Evolutionary conservation across 2,113 vertebrate species (phyloP).

Genomic region (Spea bombifrons): DNA sequence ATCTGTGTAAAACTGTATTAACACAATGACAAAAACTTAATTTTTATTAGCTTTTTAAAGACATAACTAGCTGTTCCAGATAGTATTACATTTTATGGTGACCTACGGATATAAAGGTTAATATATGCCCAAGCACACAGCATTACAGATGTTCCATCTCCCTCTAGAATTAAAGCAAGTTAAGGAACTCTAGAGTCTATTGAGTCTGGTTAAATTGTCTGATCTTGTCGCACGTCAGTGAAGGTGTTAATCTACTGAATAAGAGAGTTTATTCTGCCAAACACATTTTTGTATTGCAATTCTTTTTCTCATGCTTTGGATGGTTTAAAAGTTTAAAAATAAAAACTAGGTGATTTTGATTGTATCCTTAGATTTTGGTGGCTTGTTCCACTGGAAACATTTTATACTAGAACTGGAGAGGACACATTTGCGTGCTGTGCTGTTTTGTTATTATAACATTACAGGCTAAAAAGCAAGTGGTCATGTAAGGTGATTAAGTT

Average conservation of each 20-base stretch:
- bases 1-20: neutral
- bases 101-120: no score
- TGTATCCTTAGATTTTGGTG: conserved; percentile 22
- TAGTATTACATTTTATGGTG: neutral
- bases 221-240: no score
- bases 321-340: neutral
- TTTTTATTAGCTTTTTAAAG: neutral
- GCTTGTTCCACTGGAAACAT: conserved; percentile 16
- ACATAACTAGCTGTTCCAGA: neutral
- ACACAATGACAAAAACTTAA: neutral
- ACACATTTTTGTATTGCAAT: no score
- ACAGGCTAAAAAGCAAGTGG: neutral
- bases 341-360: neutral
- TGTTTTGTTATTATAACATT: conserved; percentile 7
- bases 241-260: no score
- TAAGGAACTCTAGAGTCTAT: no score
- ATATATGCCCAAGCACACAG: no score
- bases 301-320: neutral
- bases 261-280: no score
- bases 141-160: no score
- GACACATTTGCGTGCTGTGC: conserved; percentile 22
- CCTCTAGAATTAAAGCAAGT: no score
- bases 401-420: neutral
- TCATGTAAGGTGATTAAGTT: conserved; percentile 3
- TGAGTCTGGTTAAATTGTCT: no score